Evolutionary conservation across 2,797 vertebrate species (phyloP).

Genomic region (Melanotaenia boesemani): DNA sequence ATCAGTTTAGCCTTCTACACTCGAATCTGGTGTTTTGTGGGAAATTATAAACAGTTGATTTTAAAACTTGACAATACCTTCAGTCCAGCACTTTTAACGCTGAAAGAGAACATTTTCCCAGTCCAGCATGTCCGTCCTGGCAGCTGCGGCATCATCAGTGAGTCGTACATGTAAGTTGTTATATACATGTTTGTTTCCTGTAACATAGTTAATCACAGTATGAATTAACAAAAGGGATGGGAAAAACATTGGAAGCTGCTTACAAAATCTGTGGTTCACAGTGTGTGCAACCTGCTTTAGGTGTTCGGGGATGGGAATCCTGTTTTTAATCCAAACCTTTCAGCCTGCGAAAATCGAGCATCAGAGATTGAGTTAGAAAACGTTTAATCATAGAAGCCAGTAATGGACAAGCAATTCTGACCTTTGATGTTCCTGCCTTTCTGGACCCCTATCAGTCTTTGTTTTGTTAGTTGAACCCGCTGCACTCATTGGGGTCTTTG

Average conservation of each 20-base stretch:
- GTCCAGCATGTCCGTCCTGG: conserved; percentile 13
- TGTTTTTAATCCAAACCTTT: conserved; percentile 46
- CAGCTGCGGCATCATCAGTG: conserved; percentile 11
- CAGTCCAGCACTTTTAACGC: not conserved
- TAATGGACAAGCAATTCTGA: conserved; percentile 54
- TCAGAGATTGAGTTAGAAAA: conserved; percentile 38
- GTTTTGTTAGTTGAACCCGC: conserved; percentile 25
- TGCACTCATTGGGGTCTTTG: conserved; percentile 20
- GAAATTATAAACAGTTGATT: not conserved
- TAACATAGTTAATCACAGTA: conserved; percentile 41
- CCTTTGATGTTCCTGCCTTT: conserved; percentile 64
- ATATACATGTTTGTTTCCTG: conserved; percentile 26
- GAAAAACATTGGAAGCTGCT: conserved; percentile 30
- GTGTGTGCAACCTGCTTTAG: conserved; percentile 44
- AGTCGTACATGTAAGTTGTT: conserved; percentile 11
- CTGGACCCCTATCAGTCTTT: conserved; percentile 35
- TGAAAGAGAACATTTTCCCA: conserved; percentile 33
- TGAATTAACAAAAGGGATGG: conserved; percentile 20
- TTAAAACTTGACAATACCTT: conserved; percentile 23
- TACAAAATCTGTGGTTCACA: conserved; percentile 17
- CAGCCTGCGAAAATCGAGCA: conserved; percentile 46
- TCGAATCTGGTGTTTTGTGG: not conserved
- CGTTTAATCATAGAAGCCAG: conserved; percentile 48
- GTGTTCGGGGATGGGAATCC: conserved; percentile 19
- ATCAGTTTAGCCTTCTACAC: not conserved